Base-by-base conservation (phyloP, 1,140 invertebrate genomes). In the Megathymus violae region DNA sequence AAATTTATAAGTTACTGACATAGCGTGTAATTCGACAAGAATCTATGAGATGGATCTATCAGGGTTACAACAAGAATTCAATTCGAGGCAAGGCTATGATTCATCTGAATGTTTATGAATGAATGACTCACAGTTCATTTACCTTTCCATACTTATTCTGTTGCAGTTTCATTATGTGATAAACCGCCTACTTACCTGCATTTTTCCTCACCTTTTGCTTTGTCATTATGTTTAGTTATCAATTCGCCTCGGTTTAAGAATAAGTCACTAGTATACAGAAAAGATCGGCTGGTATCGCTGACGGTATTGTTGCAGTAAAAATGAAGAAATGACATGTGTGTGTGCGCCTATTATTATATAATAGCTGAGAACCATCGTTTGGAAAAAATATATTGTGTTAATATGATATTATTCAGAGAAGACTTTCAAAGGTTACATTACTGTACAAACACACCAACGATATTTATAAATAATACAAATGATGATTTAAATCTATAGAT, bases 51-150 rank as follows among this genome's bases (percentile, higher is more conserved):
- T 60, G 52, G 60, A 41, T 61, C 19, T 25, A 69, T 66, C 41
- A 63, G 46, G 44, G 65, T 10, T 7, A 60, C 58, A n/a, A n/a
- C n/a, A n/a, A n/a, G n/a, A 40, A 50, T 50, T 67, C 58, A 74
- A 65, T 56, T 63, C 52, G 52, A 58, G 38, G 64, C 51, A 58
- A 38, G 6, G 27, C 36, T 43, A 60, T 86, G 80, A 86, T 16
- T 86, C 83, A 88, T 72, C 56, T 59, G 62, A 75, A 75, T 76
- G 71, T 78, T 82, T 85, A 72, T 78, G 76, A 80, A 77, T 74
- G 71, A 65, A 40, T 86, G 85, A 88, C 66, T 86, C 83, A 86
- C 64, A 78, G 84, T 85, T 89, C 84, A 62, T 79, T 80, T 74
- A 84, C 85, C 82, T 76, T 70, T 52, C 27, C 16, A 38, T 51